Evolutionary conservation across 2,797 vertebrate species (phyloP).

Genomic region (Melanotaenia parkinsoni): DNA sequence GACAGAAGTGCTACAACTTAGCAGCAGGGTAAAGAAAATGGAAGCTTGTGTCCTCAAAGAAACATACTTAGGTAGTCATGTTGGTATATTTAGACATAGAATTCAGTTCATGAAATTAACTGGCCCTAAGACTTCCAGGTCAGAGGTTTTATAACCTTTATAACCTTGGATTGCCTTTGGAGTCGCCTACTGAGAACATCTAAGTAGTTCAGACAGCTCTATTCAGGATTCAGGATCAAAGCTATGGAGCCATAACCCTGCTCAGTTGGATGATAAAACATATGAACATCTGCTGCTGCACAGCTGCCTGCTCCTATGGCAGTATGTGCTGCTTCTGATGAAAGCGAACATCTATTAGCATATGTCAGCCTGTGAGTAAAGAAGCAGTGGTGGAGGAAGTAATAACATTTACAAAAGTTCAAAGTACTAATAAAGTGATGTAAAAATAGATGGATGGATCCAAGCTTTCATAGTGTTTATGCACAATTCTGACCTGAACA

Average conservation of each 20-base stretch:
- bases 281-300: constrained; percentile 59
- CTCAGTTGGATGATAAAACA: constrained; percentile 9
- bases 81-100: constrained; percentile 17
- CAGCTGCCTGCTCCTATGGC: constrained; percentile 42
- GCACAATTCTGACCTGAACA: background rate
- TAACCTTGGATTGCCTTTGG: background rate
- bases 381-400: constrained; percentile 6
- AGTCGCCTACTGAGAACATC: background rate
- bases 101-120: constrained; percentile 32
- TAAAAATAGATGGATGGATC: background rate
- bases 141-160: constrained; percentile 17
- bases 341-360: constrained; percentile 26
- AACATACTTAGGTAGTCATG: constrained; percentile 13
- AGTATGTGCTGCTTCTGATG: constrained; percentile 4
- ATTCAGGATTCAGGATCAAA: constrained; percentile 35
- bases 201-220: constrained; percentile 7
- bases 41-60: constrained; percentile 52
- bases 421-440: background rate
- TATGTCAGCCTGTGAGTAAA: constrained; percentile 18
- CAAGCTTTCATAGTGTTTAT: background rate
- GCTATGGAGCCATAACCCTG: background rate
- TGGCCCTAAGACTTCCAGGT: constrained; percentile 28
- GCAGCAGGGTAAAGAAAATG: constrained; percentile 47
- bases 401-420: background rate
- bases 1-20: constrained; percentile 42